These are phyloP conservation scores for Clistopyga incitator DNA, from an alignment of 2,888 invertebrate genomes.

Conservation along the genomic window DNA sequence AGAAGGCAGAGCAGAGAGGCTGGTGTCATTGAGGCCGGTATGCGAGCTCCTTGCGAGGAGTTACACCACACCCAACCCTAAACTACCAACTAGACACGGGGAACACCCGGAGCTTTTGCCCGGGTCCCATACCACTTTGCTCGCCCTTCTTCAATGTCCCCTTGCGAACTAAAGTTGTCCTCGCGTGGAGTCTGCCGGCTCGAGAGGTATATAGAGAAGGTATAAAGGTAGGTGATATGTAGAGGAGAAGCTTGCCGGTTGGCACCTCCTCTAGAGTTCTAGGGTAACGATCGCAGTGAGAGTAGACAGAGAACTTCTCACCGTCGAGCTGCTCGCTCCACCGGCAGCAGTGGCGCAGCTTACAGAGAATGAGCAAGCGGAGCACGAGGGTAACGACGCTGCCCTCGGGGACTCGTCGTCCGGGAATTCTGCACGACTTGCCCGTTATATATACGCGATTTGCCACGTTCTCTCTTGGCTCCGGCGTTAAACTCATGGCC, in stretches of 20 bases:
- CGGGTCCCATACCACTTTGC: constrained; percentile 36
- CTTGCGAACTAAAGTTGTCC: constrained; percentile 14
- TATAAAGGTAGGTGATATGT: constrained; percentile 46
- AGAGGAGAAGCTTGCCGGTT: constrained; percentile 58
- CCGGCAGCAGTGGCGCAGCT: constrained; percentile 31
- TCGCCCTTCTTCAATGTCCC: constrained; percentile 20
- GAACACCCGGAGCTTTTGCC: constrained; percentile 23
- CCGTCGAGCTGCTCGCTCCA: constrained; percentile 28
- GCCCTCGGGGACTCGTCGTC: constrained; percentile 63
- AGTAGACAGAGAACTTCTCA: constrained; percentile 55
- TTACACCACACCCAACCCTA: constrained; percentile 13
- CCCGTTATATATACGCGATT: constrained; percentile 59
- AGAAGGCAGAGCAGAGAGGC: no score
- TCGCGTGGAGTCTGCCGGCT: constrained; percentile 3
- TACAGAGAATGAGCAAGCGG: constrained; percentile 50
- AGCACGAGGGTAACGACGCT: constrained; percentile 62
- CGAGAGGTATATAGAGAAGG: constrained; percentile 26
- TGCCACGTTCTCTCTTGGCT: constrained; percentile 46
- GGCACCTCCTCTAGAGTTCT: constrained; percentile 61
- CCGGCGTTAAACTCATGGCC: constrained; percentile 54
- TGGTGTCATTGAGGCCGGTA: constrained; percentile 52
- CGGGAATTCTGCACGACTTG: constrained; percentile 65
- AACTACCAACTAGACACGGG: constrained; percentile 31
- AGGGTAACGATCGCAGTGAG: constrained; percentile 59
- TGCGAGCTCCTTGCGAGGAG: constrained; percentile 30